Conservation (phyloP, 2,888 invertebrate genomes). For the Cerceris ruficornis region DNA sequence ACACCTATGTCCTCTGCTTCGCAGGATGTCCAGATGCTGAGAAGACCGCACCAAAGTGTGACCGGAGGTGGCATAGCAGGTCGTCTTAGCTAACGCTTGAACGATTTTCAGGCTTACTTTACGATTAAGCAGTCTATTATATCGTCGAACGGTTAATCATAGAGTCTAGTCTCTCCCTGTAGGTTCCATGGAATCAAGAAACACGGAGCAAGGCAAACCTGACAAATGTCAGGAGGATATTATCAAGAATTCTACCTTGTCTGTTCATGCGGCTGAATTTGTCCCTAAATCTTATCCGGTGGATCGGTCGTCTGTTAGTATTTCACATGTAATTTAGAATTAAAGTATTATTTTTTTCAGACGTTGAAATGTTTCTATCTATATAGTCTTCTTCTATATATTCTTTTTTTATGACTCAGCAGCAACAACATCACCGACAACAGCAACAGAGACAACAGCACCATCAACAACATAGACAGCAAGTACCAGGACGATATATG, state of each 20-base stretch:
- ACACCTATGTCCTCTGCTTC: slow-evolving; percentile 31
- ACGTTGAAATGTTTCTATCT: no score
- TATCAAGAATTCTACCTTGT: slow-evolving; percentile 40
- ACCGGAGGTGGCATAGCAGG: slow-evolving; percentile 44
- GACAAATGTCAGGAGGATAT: slow-evolving; percentile 39
- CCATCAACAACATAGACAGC: slow-evolving; percentile 30
- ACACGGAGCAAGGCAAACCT: slow-evolving; percentile 16
- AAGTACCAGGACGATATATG: background rate
- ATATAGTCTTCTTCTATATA: slow-evolving; percentile 3
- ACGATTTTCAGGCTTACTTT: background rate
- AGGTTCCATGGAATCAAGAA: slow-evolving; percentile 16
- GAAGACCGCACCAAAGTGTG: slow-evolving; percentile 69
- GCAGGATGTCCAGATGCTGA: slow-evolving; percentile 56
- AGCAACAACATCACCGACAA: background rate
- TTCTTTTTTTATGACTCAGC: background rate
- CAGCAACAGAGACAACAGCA: slow-evolving; percentile 30
- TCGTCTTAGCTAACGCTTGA: slow-evolving; percentile 14
- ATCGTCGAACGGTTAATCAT: background rate
- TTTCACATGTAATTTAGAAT: no score
- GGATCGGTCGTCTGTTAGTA: slow-evolving; percentile 12
- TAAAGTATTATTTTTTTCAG: no score
- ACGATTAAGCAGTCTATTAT: background rate
- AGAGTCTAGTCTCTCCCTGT: background rate
- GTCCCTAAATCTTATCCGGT: slow-evolving; percentile 68
- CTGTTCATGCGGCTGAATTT: slow-evolving; percentile 73